Base-by-base conservation (phyloP, 2,113 vertebrate genomes). In the Albula glossodonta region DNA sequence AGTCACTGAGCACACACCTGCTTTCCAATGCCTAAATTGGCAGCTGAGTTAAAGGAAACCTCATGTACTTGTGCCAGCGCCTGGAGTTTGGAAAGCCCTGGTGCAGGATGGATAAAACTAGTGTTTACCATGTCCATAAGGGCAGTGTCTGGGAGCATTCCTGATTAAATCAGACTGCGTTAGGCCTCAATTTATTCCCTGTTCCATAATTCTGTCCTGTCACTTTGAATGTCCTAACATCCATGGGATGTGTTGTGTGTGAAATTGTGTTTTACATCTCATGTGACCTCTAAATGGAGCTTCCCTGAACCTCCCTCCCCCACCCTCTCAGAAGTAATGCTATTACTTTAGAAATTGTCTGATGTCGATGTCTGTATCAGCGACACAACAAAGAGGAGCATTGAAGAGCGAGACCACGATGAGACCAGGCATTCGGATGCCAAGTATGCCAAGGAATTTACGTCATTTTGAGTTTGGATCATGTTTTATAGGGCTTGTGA, bases 331-430 rank as follows among this genome's bases (percentile, higher is more conserved):
- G 70, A 22, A 74, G 22, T 74, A 74, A 74, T 74, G 70, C 22
- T 74, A 74, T 74, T 74, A 74, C 70, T 74, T 31, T 74, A 74
- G 70, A 74, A 31, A 74, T 66, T 66, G 60, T 66, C 19, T 66
- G 60, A 74, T 74, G 70, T 74, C 70, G 19, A 74, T 74, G n/a
- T 31, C 70, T 22, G n/a, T n/a, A 31, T 74, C 31, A 74, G n/a
- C n/a, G 10, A 74, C 22, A 22, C 70, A 31, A 74, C 70, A 74
- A 74, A 74, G 70, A 31, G 70, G 70, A 31, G n/a, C 25, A 74
- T 74, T 74, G 22, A 74, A 74, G 70, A 31, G 22, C 8, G 22
- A 74, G 70, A 74, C n/a, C 22, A 22, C n/a, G 0, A n/a, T 8
- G 8, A 31, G n/a, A 10, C 22, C 70, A 31, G 70, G 70, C 70